Conservation (phyloP, 2,888 invertebrate genomes). For the Campopleginae sp. region DNA sequence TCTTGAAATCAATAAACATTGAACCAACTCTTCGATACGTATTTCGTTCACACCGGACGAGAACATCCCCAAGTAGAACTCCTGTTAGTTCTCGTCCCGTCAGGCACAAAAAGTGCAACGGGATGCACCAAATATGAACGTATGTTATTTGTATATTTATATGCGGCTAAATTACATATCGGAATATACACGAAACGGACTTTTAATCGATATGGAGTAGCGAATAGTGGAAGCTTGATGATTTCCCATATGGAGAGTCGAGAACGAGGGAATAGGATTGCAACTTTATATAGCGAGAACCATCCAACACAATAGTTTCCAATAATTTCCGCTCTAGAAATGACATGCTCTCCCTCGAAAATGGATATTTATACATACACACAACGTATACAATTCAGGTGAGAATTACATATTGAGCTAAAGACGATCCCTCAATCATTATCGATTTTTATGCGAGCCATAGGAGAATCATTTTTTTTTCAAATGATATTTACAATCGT, state of each 20-base stretch:
- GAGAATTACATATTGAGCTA: not conserved
- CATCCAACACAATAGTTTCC: slow-evolving; percentile 56
- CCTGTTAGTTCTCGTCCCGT: slow-evolving; percentile 41
- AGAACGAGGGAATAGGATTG: slow-evolving; percentile 2
- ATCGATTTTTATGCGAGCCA: not conserved
- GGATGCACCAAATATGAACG: not conserved
- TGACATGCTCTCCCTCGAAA: slow-evolving; percentile 43
- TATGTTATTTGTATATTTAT: not conserved
- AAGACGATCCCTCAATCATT: not conserved
- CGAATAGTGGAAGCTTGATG: slow-evolving; percentile 42
- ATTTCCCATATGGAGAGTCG: slow-evolving; percentile 56
- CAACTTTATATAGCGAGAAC: slow-evolving; percentile 19
- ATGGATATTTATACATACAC: slow-evolving; percentile 10
- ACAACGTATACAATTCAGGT: not conserved
- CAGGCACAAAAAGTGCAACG: slow-evolving; percentile 45
- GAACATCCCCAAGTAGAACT: not conserved
- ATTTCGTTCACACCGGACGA: slow-evolving; percentile 12
- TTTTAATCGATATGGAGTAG: slow-evolving; percentile 59
- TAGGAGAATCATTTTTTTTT: too few relatives aligned
- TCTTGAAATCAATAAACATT: slow-evolving; percentile 43
- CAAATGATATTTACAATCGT: too few relatives aligned
- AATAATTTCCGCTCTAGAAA: slow-evolving; percentile 57
- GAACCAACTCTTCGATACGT: slow-evolving; percentile 26
- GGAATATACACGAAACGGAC: slow-evolving; percentile 12
- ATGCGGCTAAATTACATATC: slow-evolving; percentile 18